phyloP scores from a whole-genome alignment of 2,888 invertebrate species.

The Arge pagana region DNA sequence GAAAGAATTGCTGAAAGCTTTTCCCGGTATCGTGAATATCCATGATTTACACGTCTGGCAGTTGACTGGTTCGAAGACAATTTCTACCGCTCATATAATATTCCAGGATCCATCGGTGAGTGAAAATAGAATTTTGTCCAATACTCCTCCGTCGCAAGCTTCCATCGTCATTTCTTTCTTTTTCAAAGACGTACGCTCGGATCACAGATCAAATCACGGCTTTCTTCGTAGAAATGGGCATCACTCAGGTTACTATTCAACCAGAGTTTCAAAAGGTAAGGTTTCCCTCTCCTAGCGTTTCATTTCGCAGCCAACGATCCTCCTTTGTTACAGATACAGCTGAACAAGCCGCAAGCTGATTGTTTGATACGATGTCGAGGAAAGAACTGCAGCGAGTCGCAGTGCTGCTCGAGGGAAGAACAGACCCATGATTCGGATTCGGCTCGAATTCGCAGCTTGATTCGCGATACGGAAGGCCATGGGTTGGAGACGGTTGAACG shows the following conservation, averaged over 20 bases:
- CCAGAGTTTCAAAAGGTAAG: slow-evolving; percentile 72
- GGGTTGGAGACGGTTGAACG: no score
- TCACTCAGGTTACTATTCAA: slow-evolving; percentile 83
- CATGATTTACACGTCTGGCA: slow-evolving; percentile 93
- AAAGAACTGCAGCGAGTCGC: slow-evolving; percentile 46
- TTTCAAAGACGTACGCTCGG: slow-evolving; percentile 60
- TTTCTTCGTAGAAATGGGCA: slow-evolving; percentile 80
- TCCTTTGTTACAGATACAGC: slow-evolving; percentile 1
- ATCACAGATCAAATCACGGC: slow-evolving; percentile 68
- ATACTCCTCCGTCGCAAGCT: neutral
- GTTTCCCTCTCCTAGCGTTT: no score
- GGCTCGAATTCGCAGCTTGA: slow-evolving; percentile 22
- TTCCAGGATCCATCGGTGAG: slow-evolving; percentile 68
- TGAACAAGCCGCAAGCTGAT: slow-evolving; percentile 38
- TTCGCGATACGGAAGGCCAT: no score
- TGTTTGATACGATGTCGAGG: slow-evolving; percentile 52
- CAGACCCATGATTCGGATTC: neutral
- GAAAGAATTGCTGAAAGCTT: slow-evolving; percentile 66
- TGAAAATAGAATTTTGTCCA: slow-evolving; percentile 1
- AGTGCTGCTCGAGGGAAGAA: slow-evolving; percentile 47
- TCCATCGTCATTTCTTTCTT: slow-evolving; percentile 18
- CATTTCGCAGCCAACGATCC: no score
- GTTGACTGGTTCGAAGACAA: slow-evolving; percentile 75
- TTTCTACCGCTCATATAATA: slow-evolving; percentile 84
- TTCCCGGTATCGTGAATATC: slow-evolving; percentile 74